A percentile compares a stretch with the other conserved stretches of the same genome.
phyloP scores from a whole-genome alignment of 1,140 invertebrate genomes.

The Drosophila setifemur region DNA sequence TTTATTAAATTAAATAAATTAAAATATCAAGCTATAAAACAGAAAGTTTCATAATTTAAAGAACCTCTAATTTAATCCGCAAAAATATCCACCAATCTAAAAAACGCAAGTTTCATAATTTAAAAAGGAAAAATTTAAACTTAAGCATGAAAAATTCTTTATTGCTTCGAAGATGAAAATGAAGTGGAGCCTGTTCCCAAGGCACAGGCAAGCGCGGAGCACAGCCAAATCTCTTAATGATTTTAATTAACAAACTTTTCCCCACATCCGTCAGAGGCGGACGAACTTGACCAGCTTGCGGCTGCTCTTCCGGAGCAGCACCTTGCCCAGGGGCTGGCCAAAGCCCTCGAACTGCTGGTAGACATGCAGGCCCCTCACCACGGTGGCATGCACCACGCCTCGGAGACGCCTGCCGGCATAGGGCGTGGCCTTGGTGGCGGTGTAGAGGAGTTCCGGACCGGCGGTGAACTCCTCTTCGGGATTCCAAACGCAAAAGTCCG shows the following conservation, averaged over 20 bases:
- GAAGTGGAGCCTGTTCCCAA: too few species aligned
- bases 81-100: too few species aligned
- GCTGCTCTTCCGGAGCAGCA: slow-evolving; percentile 68
- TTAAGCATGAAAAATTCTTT: too few species aligned
- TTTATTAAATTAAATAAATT: too few species aligned
- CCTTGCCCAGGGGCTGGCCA: slow-evolving; percentile 76
- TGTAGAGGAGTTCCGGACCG: slow-evolving; percentile 83
- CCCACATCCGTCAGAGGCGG: slow-evolving; percentile 30
- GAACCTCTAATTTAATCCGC: too few species aligned
- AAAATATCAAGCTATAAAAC: too few species aligned
- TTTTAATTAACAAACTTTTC: slow-evolving; percentile 66
- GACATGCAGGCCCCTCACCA: slow-evolving; percentile 85
- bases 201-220: too few species aligned
- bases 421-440: slow-evolving; percentile 86
- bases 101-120: too few species aligned
- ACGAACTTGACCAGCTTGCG: slow-evolving; percentile 80
- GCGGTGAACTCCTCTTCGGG: slow-evolving; percentile 85
- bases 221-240: slow-evolving; percentile 24
- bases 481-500: slow-evolving; percentile 89
- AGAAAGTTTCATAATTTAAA: too few species aligned
- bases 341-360: slow-evolving; percentile 81
- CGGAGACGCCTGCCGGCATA: slow-evolving; percentile 84
- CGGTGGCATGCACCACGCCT: slow-evolving; percentile 85
- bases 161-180: too few species aligned
- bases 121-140: too few species aligned